A percentile compares a stretch with the other conserved stretches of the same genome.
Conservation (phyloP, 2,888 invertebrate genomes). For the Pelosia muscerda region DNA sequence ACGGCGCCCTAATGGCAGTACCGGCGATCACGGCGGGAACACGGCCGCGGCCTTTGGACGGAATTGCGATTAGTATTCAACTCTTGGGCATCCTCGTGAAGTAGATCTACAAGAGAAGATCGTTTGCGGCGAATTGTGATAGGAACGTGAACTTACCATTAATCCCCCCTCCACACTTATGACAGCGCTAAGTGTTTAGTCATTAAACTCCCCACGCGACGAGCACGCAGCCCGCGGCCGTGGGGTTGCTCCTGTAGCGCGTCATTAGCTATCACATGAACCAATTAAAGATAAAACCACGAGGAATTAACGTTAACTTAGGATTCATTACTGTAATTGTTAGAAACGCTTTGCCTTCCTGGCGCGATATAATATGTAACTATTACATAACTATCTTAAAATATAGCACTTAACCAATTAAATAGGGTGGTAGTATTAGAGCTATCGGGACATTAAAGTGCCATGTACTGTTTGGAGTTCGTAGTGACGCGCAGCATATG, state of each 20-base stretch:
- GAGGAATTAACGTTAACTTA: neutral
- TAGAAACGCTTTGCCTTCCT: neutral
- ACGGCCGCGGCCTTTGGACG: neutral
- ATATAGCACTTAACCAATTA: too few species aligned
- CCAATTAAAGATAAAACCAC: too few species aligned
- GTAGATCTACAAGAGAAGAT: neutral
- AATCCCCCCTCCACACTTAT: too few species aligned
- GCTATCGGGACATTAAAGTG: too few species aligned
- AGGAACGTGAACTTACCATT: neutral
- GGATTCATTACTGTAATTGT: neutral
- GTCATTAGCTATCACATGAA: neutral
- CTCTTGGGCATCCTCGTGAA: neutral
- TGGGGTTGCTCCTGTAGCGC: neutral
- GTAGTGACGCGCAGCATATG: too few species aligned
- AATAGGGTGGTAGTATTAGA: too few species aligned
- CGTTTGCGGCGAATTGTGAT: neutral
- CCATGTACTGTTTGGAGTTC: too few species aligned
- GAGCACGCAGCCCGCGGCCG: neutral
- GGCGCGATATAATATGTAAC: neutral
- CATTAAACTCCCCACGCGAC: neutral
- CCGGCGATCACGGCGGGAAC: neutral
- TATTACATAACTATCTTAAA: too few species aligned
- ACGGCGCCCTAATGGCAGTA: neutral
- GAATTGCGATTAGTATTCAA: slow-evolving; percentile 3
- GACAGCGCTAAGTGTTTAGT: neutral